A percentile compares a stretch with the other conserved stretches of the same genome.
These are phyloP conservation scores for Metopolophium dirhodum DNA, from an alignment of 1,140 invertebrate species.

Conservation along the genomic window DNA sequence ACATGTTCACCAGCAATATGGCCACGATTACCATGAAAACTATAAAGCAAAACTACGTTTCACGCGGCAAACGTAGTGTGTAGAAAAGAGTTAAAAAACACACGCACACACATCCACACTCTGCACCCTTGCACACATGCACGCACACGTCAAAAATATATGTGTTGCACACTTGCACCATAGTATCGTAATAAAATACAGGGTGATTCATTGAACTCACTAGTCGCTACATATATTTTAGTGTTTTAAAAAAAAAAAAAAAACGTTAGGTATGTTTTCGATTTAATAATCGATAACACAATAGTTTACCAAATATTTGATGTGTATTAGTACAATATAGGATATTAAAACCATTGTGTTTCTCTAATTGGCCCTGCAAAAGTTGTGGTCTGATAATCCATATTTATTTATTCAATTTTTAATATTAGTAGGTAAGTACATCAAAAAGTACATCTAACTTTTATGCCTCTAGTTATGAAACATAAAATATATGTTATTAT, in stretches of 20 bases:
- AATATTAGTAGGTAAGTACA: not conserved
- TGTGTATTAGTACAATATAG: not conserved
- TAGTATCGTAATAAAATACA: not conserved
- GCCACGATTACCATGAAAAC: constrained; percentile 96
- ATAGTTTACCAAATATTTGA: not conserved
- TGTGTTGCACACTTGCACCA: too few relatives aligned
- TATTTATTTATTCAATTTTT: not conserved
- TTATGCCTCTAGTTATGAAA: not conserved
- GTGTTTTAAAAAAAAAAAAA: not conserved
- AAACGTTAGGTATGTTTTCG: not conserved
- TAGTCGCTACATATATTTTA: not conserved
- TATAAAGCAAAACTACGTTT: constrained; percentile 81
- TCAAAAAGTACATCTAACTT: not conserved
- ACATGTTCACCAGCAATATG: constrained; percentile 94
- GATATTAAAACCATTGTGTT: not conserved
- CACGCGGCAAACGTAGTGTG: not conserved
- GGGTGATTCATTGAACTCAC: not conserved
- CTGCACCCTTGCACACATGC: too few relatives aligned
- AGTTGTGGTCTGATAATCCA: not conserved
- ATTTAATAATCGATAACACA: not conserved
- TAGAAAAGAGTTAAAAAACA: not conserved
- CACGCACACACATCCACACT: not conserved
- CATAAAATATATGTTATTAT: too few relatives aligned
- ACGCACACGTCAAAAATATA: not conserved
- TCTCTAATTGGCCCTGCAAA: not conserved